These are phyloP conservation scores for Prunella fulvescens DNA, from an alignment of 2,113 vertebrate species.

Conservation along the genomic window DNA sequence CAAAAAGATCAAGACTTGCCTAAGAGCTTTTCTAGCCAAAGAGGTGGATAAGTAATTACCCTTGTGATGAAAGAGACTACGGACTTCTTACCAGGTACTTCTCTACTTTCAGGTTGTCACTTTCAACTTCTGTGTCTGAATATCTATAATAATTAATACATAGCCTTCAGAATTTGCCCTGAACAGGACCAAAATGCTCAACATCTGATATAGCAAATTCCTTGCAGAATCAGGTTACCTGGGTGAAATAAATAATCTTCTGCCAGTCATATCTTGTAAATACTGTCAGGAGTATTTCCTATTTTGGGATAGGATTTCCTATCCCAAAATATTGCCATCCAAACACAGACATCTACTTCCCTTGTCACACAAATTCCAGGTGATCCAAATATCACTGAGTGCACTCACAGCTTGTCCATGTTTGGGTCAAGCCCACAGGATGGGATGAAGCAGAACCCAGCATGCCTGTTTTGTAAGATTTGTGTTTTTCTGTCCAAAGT, in stretches of 20 bases:
- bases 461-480: neutral
- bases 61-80: neutral
- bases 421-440: neutral
- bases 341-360: neutral
- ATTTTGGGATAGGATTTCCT: neutral
- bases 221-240: neutral
- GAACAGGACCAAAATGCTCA: neutral
- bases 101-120: neutral
- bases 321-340: neutral
- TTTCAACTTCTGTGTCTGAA: neutral
- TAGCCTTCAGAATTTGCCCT: neutral
- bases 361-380: neutral
- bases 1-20: neutral
- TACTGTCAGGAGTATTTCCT: neutral
- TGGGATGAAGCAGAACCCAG: neutral
- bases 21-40: neutral
- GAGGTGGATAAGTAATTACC: neutral
- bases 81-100: neutral
- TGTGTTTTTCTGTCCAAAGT: neutral
- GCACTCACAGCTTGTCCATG: neutral
- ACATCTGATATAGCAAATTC: neutral
- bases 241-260: neutral
- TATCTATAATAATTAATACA: neutral
- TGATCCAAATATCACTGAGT: neutral
- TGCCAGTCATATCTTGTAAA: neutral